Conservation (phyloP, 2,797 vertebrate species). For the Lacerta bilineata region DNA sequence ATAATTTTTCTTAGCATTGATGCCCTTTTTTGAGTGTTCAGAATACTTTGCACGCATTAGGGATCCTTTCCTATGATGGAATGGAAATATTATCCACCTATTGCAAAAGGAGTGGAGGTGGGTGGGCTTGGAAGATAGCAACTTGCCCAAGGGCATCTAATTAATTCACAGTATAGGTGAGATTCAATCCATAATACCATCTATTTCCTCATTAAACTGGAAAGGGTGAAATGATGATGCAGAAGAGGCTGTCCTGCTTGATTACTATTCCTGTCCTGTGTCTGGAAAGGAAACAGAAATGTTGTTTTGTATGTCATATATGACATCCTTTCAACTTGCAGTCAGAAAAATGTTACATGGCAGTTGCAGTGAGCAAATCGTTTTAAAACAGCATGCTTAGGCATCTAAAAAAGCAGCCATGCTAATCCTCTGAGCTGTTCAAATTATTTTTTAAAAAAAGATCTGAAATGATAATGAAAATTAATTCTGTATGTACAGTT, state of each 20-base stretch:
- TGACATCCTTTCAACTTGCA: background rate
- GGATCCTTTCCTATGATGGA: background rate
- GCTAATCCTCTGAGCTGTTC: background rate
- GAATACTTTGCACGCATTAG: background rate
- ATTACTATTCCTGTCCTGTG: background rate
- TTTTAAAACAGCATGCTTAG: background rate
- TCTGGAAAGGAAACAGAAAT: background rate
- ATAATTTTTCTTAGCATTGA: background rate
- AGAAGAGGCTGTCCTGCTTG: background rate
- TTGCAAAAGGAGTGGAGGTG: background rate
- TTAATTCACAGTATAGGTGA: background rate
- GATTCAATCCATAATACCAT: background rate
- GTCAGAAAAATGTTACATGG: background rate
- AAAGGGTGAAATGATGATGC: background rate
- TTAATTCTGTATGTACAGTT: background rate
- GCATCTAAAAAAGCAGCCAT: background rate
- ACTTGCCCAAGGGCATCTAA: background rate
- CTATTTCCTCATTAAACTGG: background rate
- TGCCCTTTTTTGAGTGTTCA: background rate
- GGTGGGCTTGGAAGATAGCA: background rate
- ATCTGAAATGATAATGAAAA: background rate
- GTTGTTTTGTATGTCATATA: background rate
- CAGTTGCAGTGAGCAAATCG: background rate
- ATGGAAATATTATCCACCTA: no score
- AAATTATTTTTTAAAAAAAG: background rate